Percentiles rank a stretch among this genome's conserved stretches.
phyloP scores from a whole-genome alignment of 1,140 invertebrate species.

The Dendrolimus punctatus region DNA sequence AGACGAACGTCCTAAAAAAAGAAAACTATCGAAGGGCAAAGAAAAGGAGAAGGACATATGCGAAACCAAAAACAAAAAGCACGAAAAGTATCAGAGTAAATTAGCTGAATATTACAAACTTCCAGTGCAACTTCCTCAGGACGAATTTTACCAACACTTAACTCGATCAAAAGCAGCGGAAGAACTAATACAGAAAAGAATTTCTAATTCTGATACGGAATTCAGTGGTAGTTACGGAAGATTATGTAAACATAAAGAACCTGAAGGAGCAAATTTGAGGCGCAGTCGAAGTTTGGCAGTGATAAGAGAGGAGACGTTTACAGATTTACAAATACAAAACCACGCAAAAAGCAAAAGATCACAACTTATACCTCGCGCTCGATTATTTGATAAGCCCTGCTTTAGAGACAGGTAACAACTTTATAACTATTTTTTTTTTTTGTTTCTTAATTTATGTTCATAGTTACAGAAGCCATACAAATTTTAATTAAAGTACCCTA shows the following conservation, averaged over 20 bases:
- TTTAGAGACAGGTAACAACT: slow-evolving; percentile 81
- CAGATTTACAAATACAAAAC: slow-evolving; percentile 75
- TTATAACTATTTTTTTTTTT: too few species aligned
- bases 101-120: slow-evolving; percentile 62
- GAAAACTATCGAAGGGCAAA: slow-evolving; percentile 51
- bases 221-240: slow-evolving; percentile 62
- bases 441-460: slow-evolving; percentile 1
- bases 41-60: slow-evolving; percentile 39
- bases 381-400: slow-evolving; percentile 81
- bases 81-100: slow-evolving; percentile 66
- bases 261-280: slow-evolving; percentile 76
- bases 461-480: not conserved
- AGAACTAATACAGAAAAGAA: slow-evolving; percentile 56
- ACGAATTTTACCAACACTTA: slow-evolving; percentile 66
- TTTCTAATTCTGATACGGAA: slow-evolving; percentile 60
- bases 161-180: slow-evolving; percentile 62
- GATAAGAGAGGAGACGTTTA: slow-evolving; percentile 82
- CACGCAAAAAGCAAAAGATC: slow-evolving; percentile 76
- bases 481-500: too few species aligned
- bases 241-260: slow-evolving; percentile 63
- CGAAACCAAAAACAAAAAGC: slow-evolving; percentile 58
- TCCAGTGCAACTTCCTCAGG: slow-evolving; percentile 57
- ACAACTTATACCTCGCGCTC: slow-evolving; percentile 83
- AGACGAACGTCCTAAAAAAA: slow-evolving; percentile 57
- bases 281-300: slow-evolving; percentile 83